Base-by-base conservation (phyloP, 2,113 vertebrate species). In the Brienomyrus brachyistius region DNA sequence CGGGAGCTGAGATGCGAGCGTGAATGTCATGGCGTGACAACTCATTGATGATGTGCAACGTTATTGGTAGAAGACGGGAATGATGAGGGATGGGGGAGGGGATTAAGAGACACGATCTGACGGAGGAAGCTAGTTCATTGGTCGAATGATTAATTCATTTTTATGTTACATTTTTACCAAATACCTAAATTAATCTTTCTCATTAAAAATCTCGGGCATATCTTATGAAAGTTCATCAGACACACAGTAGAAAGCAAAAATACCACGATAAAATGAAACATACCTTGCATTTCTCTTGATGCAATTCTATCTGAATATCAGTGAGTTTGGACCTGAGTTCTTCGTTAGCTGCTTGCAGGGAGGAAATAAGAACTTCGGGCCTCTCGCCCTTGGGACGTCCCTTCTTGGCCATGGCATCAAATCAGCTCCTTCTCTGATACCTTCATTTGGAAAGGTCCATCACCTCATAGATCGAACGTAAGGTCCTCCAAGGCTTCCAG, bases 231-330 rank as follows among this genome's bases (percentile, higher is more conserved):
- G 56, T 59, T 59, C 56, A 59, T 19, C 1, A 17, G 70, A 40
- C 15, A 62, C 11, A 48, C 35, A 9, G 19, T 9, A 87, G 10
- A 19, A 59, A 74, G 31, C 52, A 27, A 77, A 23, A 45, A 17
- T 51, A 56, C 45, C 66, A 70, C 10, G 15, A 35, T 11, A n/a
- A 54, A 88, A 50, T 3, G 62, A 47, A 50, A 19, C 90, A 3
- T 93, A 99, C 98, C 98, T 99, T 99, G 94, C 98, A 99, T 96
- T 99, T 99, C 95, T 99, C 99, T 89, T 99, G 99, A 94, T 99
- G 99, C 59, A 99, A 96, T 94, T 99, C 99, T 91, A 99, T 99
- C 95, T 99, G 99, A 96, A 99, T 99, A 93, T 99, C 99, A 48
- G 99, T 99, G 92, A 99, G 95, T 95, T 99, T 99, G 93, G 98